Conservation (phyloP, 2,888 invertebrate species). For the Limnephilus rhombicus region DNA sequence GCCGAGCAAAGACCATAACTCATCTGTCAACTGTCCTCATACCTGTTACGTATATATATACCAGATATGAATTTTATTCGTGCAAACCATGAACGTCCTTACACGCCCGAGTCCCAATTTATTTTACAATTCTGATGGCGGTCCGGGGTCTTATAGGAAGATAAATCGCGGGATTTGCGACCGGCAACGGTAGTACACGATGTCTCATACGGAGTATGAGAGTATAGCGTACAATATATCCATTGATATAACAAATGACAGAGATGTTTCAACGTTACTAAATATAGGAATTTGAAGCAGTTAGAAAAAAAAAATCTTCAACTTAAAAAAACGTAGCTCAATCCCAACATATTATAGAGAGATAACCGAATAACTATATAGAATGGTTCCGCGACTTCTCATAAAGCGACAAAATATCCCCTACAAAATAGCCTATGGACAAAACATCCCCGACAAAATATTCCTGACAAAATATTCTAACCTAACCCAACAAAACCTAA, state of each 20-base stretch:
- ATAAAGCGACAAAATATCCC: too few species aligned
- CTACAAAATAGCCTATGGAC: too few species aligned
- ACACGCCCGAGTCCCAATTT: slow-evolving; percentile 8
- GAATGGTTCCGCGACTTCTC: too few species aligned
- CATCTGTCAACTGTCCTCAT: not conserved
- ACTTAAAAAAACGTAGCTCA: not conserved
- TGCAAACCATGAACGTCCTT: not conserved
- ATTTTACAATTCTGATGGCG: slow-evolving; percentile 20
- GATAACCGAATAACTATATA: not conserved
- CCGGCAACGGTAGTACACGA: not conserved
- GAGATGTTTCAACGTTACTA: not conserved
- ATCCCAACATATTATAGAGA: not conserved
- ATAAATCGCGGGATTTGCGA: slow-evolving; percentile 18
- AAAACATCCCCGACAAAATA: too few species aligned
- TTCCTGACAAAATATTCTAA: too few species aligned
- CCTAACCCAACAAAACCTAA: too few species aligned
- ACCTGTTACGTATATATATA: not conserved
- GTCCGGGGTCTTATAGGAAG: slow-evolving; percentile 11
- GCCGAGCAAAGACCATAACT: not conserved
- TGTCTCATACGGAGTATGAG: not conserved
- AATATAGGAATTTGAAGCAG: not conserved
- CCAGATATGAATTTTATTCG: not conserved
- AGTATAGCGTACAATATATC: not conserved
- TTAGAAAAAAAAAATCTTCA: not conserved
- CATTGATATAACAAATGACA: not conserved